A percentile compares a stretch with the other conserved stretches of the same genome.
Conservation (phyloP, 2,113 vertebrate species). For the Bufo bufo region DNA sequence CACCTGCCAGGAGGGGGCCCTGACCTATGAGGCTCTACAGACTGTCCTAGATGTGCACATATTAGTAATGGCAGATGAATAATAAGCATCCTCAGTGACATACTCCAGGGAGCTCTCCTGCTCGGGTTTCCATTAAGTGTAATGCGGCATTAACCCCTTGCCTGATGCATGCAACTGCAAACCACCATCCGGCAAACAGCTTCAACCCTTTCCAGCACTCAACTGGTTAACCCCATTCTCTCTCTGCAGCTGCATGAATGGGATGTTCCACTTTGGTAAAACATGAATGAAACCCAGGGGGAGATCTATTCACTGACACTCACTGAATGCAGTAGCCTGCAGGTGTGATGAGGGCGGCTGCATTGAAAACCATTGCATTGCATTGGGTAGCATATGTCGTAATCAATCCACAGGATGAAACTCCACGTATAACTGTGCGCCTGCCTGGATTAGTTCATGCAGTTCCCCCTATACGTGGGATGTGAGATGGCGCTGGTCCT, state of each 20-base stretch:
- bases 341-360: not conserved
- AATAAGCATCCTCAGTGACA: not conserved
- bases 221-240: not conserved
- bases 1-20: not conserved
- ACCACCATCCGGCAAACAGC: not conserved
- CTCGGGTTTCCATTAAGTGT: not conserved
- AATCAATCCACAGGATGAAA: not conserved
- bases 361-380: too few relatives aligned
- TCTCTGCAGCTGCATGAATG: conserved; percentile 50
- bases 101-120: not conserved
- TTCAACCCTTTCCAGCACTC: not conserved
- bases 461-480: not conserved
- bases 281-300: conserved; percentile 59
- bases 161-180: not conserved
- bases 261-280: conserved; percentile 54
- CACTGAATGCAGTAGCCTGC: not conserved
- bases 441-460: not conserved
- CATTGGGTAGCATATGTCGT: too few relatives aligned
- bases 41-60: not conserved
- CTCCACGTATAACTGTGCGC: not conserved
- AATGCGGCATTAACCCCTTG: conserved; percentile 15
- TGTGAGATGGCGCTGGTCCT: conserved; percentile 4
- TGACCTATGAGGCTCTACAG: not conserved
- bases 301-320: not conserved
- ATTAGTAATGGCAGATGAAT: conserved; percentile 2